phyloP scores from a whole-genome alignment of 2,888 invertebrate species.

The Graphium colonna region DNA sequence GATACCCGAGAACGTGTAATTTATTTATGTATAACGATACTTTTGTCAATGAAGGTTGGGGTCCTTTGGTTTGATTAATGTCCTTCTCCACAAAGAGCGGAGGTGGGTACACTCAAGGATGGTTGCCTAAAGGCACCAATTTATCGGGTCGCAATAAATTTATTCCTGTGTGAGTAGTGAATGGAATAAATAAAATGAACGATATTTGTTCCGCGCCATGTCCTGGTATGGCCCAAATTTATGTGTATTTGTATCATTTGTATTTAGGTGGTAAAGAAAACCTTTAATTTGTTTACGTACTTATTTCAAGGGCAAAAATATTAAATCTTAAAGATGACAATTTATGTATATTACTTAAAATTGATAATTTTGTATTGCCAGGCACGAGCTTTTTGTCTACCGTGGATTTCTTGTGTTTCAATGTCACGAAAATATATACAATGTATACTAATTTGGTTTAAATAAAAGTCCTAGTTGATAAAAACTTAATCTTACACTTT shows the following conservation, averaged over 20 bases:
- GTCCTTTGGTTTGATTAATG: conserved; percentile 69
- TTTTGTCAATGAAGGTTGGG: conserved; percentile 59
- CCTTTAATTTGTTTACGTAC: too few species aligned
- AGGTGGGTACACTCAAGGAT: conserved; percentile 30
- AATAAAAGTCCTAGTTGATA: too few species aligned
- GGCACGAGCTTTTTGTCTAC: too few species aligned
- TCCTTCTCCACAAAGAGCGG: conserved; percentile 56
- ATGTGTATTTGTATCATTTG: conserved; percentile 2
- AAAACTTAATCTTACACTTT: too few species aligned
- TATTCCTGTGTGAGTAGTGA: conserved; percentile 40
- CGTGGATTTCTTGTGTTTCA: too few species aligned
- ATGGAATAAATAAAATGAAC: conserved; percentile 26
- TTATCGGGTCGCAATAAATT: conserved; percentile 65
- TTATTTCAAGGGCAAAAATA: too few species aligned
- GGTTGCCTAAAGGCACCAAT: conserved; percentile 43
- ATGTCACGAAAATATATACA: too few species aligned
- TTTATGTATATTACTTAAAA: too few species aligned
- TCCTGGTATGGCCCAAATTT: conserved; percentile 17
- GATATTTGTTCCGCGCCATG: conserved; percentile 19
- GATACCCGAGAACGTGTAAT: conserved; percentile 31
- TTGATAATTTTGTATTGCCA: too few species aligned
- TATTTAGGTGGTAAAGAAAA: too few species aligned
- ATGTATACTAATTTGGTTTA: too few species aligned
- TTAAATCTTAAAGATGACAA: too few species aligned
- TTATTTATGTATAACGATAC: conserved; percentile 65